Evolutionary conservation across 2,888 invertebrate species (phyloP).

Genomic region (Callosobruchus maculatus): DNA sequence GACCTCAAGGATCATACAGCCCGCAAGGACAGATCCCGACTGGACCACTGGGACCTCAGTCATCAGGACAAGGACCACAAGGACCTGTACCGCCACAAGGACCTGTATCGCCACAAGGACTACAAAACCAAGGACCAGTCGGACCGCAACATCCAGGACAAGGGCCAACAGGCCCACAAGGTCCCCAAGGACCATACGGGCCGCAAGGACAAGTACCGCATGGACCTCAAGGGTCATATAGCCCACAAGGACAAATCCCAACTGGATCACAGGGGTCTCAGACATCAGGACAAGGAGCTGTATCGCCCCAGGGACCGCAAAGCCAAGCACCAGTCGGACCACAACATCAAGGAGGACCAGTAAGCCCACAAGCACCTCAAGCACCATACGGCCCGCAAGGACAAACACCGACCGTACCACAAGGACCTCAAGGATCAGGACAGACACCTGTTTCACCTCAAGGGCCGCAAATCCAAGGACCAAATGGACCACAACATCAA

Average conservation of each 20-base stretch:
- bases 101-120: not conserved
- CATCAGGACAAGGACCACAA: constrained; percentile 17
- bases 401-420: not conserved
- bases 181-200: no score
- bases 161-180: constrained; percentile 7
- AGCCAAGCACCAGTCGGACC: constrained; percentile 9
- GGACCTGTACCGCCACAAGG: constrained; percentile 5
- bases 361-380: not conserved
- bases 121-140: constrained; percentile 9
- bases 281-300: no score
- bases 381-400: not conserved
- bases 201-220: constrained; percentile 6
- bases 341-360: constrained; percentile 6
- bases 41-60: no score
- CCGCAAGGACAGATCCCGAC: not conserved
- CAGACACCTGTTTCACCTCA: no score
- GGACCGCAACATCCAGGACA: constrained; percentile 4
- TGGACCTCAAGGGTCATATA: constrained; percentile 1
- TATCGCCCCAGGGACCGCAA: constrained; percentile 1
- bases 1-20: not conserved
- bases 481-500: constrained; percentile 13
- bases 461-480: constrained; percentile 12
- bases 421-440: not conserved
- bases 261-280: not conserved
- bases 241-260: not conserved